Conservation (phyloP, 2,113 vertebrate genomes). For the Choloepus hoffmanni region DNA sequence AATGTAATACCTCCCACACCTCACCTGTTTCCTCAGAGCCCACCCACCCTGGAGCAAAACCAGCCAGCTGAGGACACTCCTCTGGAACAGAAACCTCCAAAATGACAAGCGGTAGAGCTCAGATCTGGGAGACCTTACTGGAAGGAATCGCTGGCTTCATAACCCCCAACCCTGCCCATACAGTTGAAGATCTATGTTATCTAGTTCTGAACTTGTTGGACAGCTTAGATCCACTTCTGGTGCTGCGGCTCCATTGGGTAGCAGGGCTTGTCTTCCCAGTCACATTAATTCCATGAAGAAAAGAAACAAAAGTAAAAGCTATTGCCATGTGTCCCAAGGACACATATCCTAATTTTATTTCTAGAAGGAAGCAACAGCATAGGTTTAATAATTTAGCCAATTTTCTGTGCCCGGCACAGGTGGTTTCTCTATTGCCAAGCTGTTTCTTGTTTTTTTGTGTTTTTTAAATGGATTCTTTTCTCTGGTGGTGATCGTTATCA, state of each 20-base stretch:
- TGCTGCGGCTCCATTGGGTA: background rate
- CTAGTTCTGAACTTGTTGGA: background rate
- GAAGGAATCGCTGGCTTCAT: background rate
- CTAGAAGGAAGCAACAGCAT: conserved; percentile 14
- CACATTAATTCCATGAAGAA: conserved; percentile 20
- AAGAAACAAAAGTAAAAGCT: background rate
- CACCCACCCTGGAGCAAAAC: background rate
- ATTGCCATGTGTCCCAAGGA: background rate
- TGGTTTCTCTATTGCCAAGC: conserved; percentile 36
- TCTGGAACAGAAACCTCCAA: background rate
- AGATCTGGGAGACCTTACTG: background rate
- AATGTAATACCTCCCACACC: background rate
- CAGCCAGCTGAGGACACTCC: background rate
- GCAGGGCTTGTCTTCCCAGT: background rate
- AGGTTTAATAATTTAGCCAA: conserved; percentile 50
- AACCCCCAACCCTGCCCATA: background rate
- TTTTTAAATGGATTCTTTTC: conserved; percentile 24
- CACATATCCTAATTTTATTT: conserved; percentile 32
- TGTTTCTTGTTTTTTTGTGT: background rate
- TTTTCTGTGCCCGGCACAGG: background rate
- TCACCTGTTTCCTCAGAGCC: background rate
- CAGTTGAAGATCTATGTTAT: background rate
- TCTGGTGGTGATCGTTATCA: background rate
- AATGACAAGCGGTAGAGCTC: background rate
- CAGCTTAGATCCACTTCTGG: background rate